A percentile compares a stretch with the other conserved stretches of the same genome.
phyloP scores from a whole-genome alignment of 2,797 vertebrate genomes.

The Lepidocolaptes lacrymiger region DNA sequence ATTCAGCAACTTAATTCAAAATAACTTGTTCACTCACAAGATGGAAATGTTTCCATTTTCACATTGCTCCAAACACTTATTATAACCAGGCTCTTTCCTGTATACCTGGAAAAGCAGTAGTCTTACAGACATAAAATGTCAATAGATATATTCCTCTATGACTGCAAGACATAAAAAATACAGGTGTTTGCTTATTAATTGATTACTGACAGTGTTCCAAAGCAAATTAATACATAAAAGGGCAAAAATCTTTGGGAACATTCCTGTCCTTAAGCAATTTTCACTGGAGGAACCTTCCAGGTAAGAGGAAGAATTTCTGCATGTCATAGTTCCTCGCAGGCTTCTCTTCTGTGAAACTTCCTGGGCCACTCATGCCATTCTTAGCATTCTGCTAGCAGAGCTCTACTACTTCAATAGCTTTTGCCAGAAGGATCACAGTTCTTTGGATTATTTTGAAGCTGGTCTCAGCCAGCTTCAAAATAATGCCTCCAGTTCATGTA shows the following conservation, averaged over 20 bases:
- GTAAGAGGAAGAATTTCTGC: background rate
- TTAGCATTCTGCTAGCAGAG: background rate
- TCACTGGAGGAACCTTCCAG: background rate
- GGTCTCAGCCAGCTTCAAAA: background rate
- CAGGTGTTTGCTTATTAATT: background rate
- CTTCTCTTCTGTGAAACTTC: background rate
- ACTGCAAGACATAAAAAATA: background rate
- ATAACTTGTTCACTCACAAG: background rate
- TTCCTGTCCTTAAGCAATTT: background rate
- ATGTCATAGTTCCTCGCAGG: background rate
- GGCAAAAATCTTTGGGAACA: background rate
- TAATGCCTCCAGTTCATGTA: background rate
- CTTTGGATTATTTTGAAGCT: background rate
- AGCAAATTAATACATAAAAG: background rate
- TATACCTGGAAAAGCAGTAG: background rate
- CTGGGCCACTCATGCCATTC: fast-evolving
- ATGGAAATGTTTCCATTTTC: background rate
- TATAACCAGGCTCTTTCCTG: background rate
- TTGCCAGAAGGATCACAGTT: background rate
- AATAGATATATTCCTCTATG: background rate
- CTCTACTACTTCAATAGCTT: background rate
- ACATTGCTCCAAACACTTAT: background rate
- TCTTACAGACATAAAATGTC: background rate
- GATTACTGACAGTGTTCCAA: background rate
- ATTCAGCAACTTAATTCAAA: background rate